Percentiles rank a stretch among this genome's conserved stretches.
These are phyloP conservation scores for Brachionus manjavacas DNA, from an alignment of 1,140 invertebrate genomes.

Conservation along the genomic window DNA sequence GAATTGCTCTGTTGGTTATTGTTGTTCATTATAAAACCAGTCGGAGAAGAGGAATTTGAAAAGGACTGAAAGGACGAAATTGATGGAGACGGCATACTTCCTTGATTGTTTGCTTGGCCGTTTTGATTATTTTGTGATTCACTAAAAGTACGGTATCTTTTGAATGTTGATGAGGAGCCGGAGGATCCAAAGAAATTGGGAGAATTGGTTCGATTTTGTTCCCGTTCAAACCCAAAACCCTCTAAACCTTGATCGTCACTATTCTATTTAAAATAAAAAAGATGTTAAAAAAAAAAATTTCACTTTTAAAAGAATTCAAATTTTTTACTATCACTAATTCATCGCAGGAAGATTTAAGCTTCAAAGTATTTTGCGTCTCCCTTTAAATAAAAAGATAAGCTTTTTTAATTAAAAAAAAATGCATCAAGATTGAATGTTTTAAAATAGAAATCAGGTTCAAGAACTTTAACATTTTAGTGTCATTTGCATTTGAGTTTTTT, in stretches of 20 bases:
- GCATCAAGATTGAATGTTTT: no score
- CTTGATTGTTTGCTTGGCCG: not conserved
- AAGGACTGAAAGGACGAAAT: slow-evolving; percentile 2
- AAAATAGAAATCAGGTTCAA: no score
- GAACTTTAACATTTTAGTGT: no score
- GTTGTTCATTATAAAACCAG: not conserved
- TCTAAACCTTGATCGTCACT: not conserved
- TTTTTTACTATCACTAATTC: slow-evolving; percentile 23
- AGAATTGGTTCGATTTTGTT: slow-evolving; percentile 10
- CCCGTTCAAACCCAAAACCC: not conserved
- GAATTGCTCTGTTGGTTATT: not conserved
- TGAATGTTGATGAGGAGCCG: slow-evolving; percentile 13
- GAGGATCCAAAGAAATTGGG: slow-evolving; percentile 10
- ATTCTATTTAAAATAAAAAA: not conserved
- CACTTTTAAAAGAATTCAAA: not conserved
- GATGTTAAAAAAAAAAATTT: not conserved
- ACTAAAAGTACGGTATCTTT: slow-evolving; percentile 40
- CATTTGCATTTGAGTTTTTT: no score
- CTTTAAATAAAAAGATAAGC: not conserved
- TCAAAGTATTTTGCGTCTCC: slow-evolving; percentile 27
- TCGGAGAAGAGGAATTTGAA: slow-evolving; percentile 39
- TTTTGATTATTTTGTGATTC: slow-evolving; percentile 30
- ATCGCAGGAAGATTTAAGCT: slow-evolving; percentile 28
- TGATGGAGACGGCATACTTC: slow-evolving; percentile 34
- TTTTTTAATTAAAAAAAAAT: no score